Conservation (phyloP, 2,888 invertebrate species). For the Geophilus truncorum region DNA sequence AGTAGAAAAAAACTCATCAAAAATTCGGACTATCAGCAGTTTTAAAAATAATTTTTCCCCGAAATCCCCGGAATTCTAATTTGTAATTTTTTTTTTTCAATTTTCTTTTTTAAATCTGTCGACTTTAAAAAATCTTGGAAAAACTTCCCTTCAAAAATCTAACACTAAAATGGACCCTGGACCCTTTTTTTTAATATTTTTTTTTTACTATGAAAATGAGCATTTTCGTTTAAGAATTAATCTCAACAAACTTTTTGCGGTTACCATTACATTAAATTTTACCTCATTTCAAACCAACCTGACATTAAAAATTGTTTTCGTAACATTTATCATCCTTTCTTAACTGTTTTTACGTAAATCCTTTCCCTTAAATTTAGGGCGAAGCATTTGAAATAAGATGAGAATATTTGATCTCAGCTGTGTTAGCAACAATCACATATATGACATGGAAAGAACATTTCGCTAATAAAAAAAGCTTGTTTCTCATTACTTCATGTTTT, state of each 20-base stretch:
- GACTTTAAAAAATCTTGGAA: background rate
- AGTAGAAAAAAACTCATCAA: background rate
- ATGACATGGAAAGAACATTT: conserved; percentile 20
- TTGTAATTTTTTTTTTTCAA: no score
- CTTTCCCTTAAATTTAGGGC: background rate
- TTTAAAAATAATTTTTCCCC: conserved; percentile 20
- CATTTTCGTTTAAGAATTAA: background rate
- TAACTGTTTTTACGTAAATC: background rate
- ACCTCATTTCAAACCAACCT: background rate
- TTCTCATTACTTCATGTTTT: background rate
- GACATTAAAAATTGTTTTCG: background rate
- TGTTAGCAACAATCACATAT: conserved; percentile 24
- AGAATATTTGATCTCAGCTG: conserved; percentile 11
- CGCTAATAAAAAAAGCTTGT: background rate
- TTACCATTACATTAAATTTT: background rate
- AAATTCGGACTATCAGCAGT: conserved; percentile 19
- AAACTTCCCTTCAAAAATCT: background rate
- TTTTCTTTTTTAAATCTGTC: background rate
- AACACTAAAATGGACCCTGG: conserved; percentile 21
- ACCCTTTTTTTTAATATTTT: background rate
- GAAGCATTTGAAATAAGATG: background rate
- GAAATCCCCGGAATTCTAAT: background rate
- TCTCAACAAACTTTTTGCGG: background rate
- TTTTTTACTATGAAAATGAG: conserved; percentile 3
- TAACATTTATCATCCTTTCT: background rate